A percentile compares a stretch with the other conserved stretches of the same genome.
phyloP scores from a whole-genome alignment of 1,140 invertebrate species.

The Hormaphis cornu region DNA sequence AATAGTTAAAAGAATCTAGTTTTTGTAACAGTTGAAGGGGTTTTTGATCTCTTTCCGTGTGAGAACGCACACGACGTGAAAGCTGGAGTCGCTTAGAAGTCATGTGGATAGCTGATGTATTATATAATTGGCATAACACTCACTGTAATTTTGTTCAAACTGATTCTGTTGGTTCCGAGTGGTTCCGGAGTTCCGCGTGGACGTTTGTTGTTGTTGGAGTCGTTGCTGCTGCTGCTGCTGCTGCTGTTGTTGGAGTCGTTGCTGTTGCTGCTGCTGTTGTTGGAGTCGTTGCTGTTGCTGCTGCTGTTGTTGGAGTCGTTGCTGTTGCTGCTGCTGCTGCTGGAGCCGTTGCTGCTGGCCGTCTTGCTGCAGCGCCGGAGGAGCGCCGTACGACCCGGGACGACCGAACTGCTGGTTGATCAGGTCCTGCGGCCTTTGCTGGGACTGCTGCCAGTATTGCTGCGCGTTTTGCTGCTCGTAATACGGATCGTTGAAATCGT shows the following conservation, averaged over 20 bases:
- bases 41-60: no score
- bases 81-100: no score
- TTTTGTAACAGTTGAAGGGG: no score
- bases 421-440: slow-evolving; percentile 19
- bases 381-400: not conserved
- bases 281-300: not conserved
- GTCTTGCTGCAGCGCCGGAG: not conserved
- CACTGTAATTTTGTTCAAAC: not conserved
- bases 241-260: not conserved
- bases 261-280: not conserved
- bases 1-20: no score
- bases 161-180: slow-evolving; percentile 2
- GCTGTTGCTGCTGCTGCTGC: not conserved
- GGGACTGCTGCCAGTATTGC: not conserved
- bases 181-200: not conserved
- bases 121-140: no score
- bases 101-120: no score
- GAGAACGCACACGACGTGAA: no score
- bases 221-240: slow-evolving; percentile 1
- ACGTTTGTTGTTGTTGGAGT: not conserved
- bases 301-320: not conserved
- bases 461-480: slow-evolving; percentile 2
- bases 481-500: not conserved
- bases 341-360: not conserved
- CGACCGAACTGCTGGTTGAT: slow-evolving; percentile 4